Percentiles rank a stretch among this genome's conserved stretches.
Conservation (phyloP, 2,797 vertebrate genomes). For the Luscinia luscinia region DNA sequence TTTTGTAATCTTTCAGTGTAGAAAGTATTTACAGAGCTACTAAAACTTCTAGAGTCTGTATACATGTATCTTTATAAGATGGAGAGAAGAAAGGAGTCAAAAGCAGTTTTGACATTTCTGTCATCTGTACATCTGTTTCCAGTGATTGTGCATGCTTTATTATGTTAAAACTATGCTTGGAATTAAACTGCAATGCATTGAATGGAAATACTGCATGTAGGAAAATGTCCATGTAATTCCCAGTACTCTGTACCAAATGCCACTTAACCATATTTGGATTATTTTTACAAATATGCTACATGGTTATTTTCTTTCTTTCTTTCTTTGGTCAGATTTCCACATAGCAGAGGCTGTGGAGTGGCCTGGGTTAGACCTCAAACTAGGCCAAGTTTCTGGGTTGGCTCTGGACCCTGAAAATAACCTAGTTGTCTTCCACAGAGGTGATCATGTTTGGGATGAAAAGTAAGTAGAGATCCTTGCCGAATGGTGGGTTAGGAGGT, state of each 20-base stretch:
- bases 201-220: constrained; percentile 37
- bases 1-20: background rate
- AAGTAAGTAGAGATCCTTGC: constrained; percentile 80
- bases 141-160: constrained; percentile 42
- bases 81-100: background rate
- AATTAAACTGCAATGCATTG: constrained; percentile 4
- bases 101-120: background rate
- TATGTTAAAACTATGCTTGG: background rate
- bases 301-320: background rate
- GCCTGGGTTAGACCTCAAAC: constrained; percentile 85
- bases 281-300: background rate
- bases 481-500: fast-evolving
- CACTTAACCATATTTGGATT: background rate
- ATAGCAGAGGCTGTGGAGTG: constrained; percentile 86
- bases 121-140: background rate
- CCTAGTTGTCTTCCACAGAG: constrained; percentile 94
- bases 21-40: background rate
- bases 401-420: constrained; percentile 89
- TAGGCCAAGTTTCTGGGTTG: constrained; percentile 94
- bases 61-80: background rate
- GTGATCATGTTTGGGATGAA: constrained; percentile 89
- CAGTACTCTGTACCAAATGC: background rate
- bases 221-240: background rate
- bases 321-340: constrained; percentile 82
- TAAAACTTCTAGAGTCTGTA: background rate